Conservation (phyloP, 2,888 invertebrate genomes). For the Micoletzkya japonica region DNA sequence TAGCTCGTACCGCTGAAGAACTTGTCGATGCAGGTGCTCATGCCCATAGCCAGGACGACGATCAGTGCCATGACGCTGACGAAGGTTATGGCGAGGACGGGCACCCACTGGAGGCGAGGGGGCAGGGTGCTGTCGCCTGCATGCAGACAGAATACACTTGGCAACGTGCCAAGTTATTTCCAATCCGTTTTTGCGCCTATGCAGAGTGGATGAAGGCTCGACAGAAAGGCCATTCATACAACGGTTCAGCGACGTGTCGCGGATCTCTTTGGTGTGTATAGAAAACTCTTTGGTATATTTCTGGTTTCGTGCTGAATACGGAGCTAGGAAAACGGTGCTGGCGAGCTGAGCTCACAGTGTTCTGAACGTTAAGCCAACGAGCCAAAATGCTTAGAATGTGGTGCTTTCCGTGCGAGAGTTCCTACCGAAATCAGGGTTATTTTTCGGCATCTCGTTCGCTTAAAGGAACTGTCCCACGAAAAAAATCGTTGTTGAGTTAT, state of each 20-base stretch:
- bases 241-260: not conserved
- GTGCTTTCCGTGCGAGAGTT: too few relatives aligned
- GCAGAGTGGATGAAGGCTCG: not conserved
- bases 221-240: not conserved
- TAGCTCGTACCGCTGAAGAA: not conserved
- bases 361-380: too few relatives aligned
- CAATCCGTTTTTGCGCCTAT: not conserved
- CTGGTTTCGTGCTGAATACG: not conserved
- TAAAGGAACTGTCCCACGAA: too few relatives aligned
- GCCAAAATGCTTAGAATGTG: too few relatives aligned
- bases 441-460: too few relatives aligned
- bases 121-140: slow-evolving; percentile 19
- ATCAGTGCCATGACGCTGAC: not conserved
- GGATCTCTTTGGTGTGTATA: not conserved
- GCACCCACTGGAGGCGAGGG: slow-evolving; percentile 1
- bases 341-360: too few relatives aligned
- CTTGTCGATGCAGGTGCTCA: not conserved
- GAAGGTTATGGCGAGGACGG: not conserved
- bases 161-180: not conserved
- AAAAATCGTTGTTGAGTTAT: too few relatives aligned
- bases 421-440: too few relatives aligned
- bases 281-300: not conserved
- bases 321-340: not conserved
- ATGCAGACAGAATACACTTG: not conserved
- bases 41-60: not conserved